Evolutionary conservation across 2,797 vertebrate genomes (phyloP).

Genomic region (Siniperca scherzeri): DNA sequence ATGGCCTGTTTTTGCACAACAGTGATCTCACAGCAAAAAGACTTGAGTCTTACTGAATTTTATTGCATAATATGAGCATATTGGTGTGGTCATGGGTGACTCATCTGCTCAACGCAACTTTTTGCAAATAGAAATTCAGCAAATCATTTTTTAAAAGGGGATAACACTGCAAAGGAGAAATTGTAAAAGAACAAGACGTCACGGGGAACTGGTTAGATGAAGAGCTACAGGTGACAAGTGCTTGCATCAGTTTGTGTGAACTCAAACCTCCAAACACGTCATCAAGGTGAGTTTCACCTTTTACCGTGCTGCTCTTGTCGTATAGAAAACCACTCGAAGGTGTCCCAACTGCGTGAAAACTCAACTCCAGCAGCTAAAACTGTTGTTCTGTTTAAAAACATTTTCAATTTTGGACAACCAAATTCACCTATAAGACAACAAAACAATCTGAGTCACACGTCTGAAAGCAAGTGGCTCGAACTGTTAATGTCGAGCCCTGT

Average conservation of each 20-base stretch:
- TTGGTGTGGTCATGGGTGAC: background rate
- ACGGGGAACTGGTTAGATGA: background rate
- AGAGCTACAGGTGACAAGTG: background rate
- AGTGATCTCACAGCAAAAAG: too few species aligned
- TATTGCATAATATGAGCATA: background rate
- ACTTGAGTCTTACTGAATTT: background rate
- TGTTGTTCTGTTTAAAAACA: background rate
- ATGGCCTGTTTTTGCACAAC: background rate
- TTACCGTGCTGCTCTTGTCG: background rate
- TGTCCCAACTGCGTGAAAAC: background rate
- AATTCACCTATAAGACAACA: background rate
- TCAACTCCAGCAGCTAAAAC: background rate
- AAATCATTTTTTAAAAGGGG: background rate
- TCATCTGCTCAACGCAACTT: background rate
- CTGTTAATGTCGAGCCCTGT: background rate
- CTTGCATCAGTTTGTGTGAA: constrained; percentile 11
- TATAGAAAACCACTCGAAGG: background rate
- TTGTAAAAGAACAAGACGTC: background rate
- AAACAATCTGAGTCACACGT: background rate
- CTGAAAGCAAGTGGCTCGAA: background rate
- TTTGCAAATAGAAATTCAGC: background rate
- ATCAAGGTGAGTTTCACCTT: constrained; percentile 5
- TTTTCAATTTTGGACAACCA: background rate
- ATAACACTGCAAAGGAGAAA: background rate
- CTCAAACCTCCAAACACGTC: background rate